phyloP scores from a whole-genome alignment of 2,888 invertebrate genomes.

The Mantis religiosa region DNA sequence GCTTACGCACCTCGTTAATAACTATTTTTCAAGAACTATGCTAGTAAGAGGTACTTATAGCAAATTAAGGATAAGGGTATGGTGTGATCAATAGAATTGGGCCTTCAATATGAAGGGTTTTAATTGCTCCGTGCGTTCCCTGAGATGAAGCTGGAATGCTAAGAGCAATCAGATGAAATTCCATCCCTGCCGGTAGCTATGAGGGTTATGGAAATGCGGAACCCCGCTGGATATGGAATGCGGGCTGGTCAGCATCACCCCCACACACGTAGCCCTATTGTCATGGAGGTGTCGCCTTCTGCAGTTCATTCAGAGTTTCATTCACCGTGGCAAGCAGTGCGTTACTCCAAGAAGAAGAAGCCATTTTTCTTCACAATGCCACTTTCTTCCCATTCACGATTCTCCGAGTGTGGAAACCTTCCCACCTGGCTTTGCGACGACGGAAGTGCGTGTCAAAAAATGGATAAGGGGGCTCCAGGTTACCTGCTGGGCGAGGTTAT shows the following conservation, averaged over 20 bases:
- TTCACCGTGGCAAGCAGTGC: conserved; percentile 17
- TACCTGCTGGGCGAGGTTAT: conserved; percentile 14
- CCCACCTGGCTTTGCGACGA: conserved; percentile 20
- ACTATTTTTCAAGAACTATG: too few species aligned
- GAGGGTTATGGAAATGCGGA: not conserved
- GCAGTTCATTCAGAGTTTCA: conserved; percentile 22
- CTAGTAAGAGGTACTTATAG: too few species aligned
- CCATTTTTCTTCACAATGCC: conserved; percentile 12
- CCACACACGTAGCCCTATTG: not conserved
- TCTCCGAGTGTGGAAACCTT: conserved; percentile 11
- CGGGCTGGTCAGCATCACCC: not conserved
- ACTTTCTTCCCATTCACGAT: not conserved
- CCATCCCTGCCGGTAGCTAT: not conserved
- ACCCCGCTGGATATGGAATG: not conserved
- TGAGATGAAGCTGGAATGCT: not conserved
- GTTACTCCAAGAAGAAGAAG: conserved; percentile 16
- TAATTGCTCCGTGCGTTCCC: not conserved
- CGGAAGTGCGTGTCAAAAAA: conserved; percentile 22
- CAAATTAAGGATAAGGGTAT: too few species aligned
- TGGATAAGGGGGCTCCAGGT: not conserved
- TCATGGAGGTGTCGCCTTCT: not conserved
- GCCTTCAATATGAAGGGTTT: not conserved
- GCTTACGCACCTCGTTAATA: too few species aligned
- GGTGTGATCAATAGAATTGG: too few species aligned
- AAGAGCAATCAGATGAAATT: not conserved